Conservation (phyloP, 2,797 vertebrate species). For the Enteromius argenteus region DNA sequence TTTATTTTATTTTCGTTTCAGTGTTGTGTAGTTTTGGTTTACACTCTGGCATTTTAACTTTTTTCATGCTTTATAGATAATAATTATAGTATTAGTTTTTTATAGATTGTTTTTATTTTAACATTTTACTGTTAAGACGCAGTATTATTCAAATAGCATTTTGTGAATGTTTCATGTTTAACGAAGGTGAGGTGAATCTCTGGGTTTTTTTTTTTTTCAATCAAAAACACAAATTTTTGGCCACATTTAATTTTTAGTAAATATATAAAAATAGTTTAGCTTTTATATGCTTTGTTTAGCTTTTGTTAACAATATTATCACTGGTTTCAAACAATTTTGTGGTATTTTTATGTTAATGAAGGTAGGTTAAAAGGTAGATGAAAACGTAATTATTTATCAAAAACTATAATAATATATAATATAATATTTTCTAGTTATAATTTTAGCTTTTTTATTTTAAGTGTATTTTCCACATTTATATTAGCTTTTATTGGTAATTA, state of each 20-base stretch:
- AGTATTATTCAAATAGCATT: neutral
- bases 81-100: neutral
- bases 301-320: neutral
- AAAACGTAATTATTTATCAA: neutral
- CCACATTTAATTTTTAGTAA: neutral
- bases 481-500: neutral
- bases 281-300: neutral
- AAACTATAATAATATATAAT: neutral
- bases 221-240: too few relatives aligned
- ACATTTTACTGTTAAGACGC: neutral
- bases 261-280: neutral
- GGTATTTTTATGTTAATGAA: neutral
- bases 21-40: neutral
- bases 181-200: too few relatives aligned
- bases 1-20: conserved; percentile 1
- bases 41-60: neutral
- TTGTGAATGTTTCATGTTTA: neutral
- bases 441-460: neutral
- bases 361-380: neutral
- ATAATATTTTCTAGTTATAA: too few relatives aligned
- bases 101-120: neutral
- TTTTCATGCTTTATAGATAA: neutral
- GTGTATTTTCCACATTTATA: neutral
- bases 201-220: too few relatives aligned
- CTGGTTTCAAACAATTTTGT: neutral